A percentile compares a stretch with the other conserved stretches of the same genome.
phyloP scores from a whole-genome alignment of 2,888 invertebrate genomes.

The Invenusta paracnida region DNA sequence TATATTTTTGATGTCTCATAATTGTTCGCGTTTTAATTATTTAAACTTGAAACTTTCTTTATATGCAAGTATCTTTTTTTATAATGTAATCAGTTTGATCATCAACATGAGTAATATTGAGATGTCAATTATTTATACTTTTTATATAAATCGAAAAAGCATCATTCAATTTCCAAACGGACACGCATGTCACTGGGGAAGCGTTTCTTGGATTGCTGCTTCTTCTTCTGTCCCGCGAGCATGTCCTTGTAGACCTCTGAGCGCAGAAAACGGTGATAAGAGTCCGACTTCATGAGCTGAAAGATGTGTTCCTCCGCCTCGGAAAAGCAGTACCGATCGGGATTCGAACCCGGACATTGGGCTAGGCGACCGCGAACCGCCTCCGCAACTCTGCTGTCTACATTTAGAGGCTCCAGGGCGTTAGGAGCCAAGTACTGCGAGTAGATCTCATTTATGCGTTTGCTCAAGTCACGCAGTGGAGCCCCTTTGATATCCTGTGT shows the following conservation, averaged over 20 bases:
- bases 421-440: slow-evolving; percentile 79
- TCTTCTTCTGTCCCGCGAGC: slow-evolving; percentile 88
- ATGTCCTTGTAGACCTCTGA: slow-evolving; percentile 98
- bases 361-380: slow-evolving; percentile 53
- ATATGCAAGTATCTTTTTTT: too few relatives aligned
- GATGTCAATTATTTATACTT: too few relatives aligned
- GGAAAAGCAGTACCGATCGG: slow-evolving; percentile 69
- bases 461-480: slow-evolving; percentile 70
- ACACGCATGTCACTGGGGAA: slow-evolving; percentile 20
- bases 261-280: slow-evolving; percentile 90
- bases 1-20: too few relatives aligned
- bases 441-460: slow-evolving; percentile 59
- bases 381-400: slow-evolving; percentile 85
- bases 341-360: slow-evolving; percentile 47
- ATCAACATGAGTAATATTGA: too few relatives aligned
- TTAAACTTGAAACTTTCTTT: too few relatives aligned
- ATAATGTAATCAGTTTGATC: too few relatives aligned
- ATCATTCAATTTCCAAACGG: slow-evolving; percentile 20
- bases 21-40: too few relatives aligned
- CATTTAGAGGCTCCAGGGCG: slow-evolving; percentile 91
- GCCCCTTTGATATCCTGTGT: slow-evolving; percentile 78
- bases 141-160: too few relatives aligned
- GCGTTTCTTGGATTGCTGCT: slow-evolving; percentile 63
- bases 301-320: slow-evolving; percentile 98
- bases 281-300: slow-evolving; percentile 97